A percentile compares a stretch with the other conserved stretches of the same genome.
phyloP scores from a whole-genome alignment of 2,888 invertebrate genomes.

The Eupithecia subumbrata region DNA sequence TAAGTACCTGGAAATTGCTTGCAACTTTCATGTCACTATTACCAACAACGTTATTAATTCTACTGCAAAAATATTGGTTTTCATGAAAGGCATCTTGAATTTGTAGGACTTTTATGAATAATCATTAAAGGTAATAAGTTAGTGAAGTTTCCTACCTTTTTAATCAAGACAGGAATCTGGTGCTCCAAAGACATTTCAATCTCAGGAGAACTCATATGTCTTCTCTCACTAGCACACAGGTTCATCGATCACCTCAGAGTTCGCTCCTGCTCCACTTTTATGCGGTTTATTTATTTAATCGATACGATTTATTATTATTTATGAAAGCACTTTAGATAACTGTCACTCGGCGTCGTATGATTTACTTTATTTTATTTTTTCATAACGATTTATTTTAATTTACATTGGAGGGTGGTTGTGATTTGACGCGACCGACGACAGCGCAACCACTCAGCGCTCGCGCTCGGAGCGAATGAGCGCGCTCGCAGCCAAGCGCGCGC shows the following conservation, averaged over 20 bases:
- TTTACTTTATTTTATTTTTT: conserved; percentile 42
- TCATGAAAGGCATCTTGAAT: not conserved
- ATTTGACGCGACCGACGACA: conserved; percentile 41
- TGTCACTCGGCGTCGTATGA: conserved; percentile 62
- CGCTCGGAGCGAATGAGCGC: conserved; percentile 69
- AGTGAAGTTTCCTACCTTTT: conserved; percentile 66
- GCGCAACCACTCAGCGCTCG: conserved; percentile 70
- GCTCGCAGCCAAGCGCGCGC: conserved; percentile 50
- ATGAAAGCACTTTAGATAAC: conserved; percentile 66
- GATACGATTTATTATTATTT: conserved; percentile 56
- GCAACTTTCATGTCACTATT: conserved; percentile 18
- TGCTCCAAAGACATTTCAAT: conserved; percentile 77
- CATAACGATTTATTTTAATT: conserved; percentile 42
- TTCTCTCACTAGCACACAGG: conserved; percentile 50
- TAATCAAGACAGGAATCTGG: conserved; percentile 74
- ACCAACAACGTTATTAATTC: conserved; percentile 3
- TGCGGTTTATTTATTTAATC: conserved; percentile 59
- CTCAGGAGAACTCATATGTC: conserved; percentile 70
- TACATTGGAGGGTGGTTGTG: conserved; percentile 56
- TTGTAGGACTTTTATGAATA: not conserved
- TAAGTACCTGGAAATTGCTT: conserved; percentile 14
- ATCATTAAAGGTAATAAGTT: not conserved
- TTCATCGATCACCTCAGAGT: conserved; percentile 60
- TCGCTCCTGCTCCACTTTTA: conserved; percentile 55
- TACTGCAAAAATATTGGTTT: not conserved